These are phyloP conservation scores for Balaeniceps rex DNA, from an alignment of 2,113 vertebrate genomes.

Conservation along the genomic window DNA sequence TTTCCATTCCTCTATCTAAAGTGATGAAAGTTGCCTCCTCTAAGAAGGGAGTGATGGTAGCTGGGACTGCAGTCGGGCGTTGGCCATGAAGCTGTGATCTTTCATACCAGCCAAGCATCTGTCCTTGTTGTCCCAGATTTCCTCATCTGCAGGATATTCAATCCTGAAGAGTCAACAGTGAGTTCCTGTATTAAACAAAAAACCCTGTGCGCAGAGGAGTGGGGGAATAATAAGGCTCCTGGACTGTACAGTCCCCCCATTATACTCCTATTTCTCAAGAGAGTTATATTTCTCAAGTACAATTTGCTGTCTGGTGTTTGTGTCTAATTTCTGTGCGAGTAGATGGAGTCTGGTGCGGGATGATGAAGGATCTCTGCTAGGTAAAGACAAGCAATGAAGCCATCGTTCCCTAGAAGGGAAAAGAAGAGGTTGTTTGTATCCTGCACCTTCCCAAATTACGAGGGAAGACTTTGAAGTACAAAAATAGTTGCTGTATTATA, in stretches of 20 bases:
- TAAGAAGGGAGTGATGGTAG: neutral
- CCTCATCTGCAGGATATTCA: slow-evolving; percentile 21
- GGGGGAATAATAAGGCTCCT: neutral
- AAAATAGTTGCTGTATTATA: slow-evolving; percentile 57
- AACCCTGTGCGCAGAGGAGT: neutral
- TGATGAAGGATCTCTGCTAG: neutral
- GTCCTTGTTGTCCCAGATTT: neutral
- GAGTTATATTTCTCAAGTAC: neutral
- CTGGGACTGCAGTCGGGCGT: fast-evolving
- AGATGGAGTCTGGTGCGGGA: neutral
- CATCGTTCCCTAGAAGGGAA: neutral
- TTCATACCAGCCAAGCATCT: neutral
- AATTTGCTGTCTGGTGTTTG: neutral
- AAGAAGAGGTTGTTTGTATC: slow-evolving; percentile 25
- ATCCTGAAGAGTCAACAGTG: slow-evolving; percentile 23
- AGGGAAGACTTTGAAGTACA: slow-evolving; percentile 55
- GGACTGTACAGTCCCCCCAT: neutral
- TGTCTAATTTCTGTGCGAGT: neutral
- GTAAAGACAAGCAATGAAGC: neutral
- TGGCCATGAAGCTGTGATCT: neutral
- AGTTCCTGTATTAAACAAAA: slow-evolving; percentile 23
- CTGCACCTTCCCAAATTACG: slow-evolving; percentile 6
- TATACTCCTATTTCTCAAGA: neutral
- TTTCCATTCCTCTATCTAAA: neutral
- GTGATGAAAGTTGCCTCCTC: neutral